Base-by-base conservation (phyloP, 2,797 vertebrate species). In the Myripristis murdjan region DNA sequence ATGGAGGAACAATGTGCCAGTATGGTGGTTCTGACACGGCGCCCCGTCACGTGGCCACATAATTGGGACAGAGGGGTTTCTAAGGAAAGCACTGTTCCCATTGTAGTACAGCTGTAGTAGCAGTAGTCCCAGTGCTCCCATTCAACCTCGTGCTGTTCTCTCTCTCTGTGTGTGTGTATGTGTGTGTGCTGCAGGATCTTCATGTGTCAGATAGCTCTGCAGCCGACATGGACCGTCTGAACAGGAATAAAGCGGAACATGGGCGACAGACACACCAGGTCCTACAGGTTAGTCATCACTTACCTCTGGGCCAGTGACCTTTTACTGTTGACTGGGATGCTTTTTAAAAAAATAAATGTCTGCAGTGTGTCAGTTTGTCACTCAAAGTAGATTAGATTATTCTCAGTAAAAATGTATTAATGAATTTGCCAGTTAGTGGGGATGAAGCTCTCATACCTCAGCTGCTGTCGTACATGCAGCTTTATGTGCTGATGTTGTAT, bases 221-320 rank as follows among this genome's bases (percentile, higher is more conserved):
- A 47, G 81, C 26, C 5, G 81, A 90, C 87, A 98, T 98, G 98
- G 95, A 97, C 41, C 71, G 82, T 14, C 6, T 93, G 23, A 84
- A 80, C 39, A 94, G 90, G 79, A 95, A 70, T 57, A 72, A 87
- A 18, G 57, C 68, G 56, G 93, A 91, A 31, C 90, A 90, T 1
- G 82, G 89, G 24, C 85, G 89, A 65, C 95, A 95, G 88, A 92
- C 87, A 8, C 96, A 95, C 81, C 93, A 95, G 63, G 71, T 94
- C 73, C 75, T 97, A 26, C 96, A 97, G 96, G 98, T 99, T 82
- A 95, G 95, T 24, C 24, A 20, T 41, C 48, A 48, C 2, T 59
- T 52, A 20, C n/a, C 37, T 44, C 8, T 20, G 23, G 3, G 1
- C 18, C 23, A 14, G 11, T 18, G 24, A 26, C 20, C 16, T 44